Evolutionary conservation across 2,888 invertebrate species (phyloP).

Genomic region (Cyaniris semiargus): DNA sequence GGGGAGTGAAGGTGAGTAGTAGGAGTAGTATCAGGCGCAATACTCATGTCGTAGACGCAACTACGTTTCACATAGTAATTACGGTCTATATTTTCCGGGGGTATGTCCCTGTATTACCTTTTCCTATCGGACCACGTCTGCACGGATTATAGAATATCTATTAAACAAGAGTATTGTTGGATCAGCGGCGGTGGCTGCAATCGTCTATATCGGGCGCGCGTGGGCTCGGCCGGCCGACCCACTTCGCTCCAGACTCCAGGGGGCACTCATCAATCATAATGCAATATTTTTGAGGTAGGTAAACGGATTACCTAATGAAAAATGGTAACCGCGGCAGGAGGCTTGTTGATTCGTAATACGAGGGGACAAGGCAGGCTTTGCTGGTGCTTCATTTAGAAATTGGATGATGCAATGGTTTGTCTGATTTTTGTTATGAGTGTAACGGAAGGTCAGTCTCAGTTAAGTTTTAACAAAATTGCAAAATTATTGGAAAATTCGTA

Average conservation of each 20-base stretch:
- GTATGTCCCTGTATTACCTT: not conserved
- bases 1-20: too few relatives aligned
- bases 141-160: not conserved
- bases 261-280: slow-evolving; percentile 7
- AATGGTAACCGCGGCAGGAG: too few relatives aligned
- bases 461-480: too few relatives aligned
- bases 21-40: too few relatives aligned
- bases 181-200: slow-evolving; percentile 1
- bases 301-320: not conserved
- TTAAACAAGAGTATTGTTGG: not conserved
- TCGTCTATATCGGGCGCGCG: slow-evolving; percentile 1
- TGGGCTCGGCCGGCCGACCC: not conserved
- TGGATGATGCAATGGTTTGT: not conserved
- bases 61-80: too few relatives aligned
- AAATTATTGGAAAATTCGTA: not conserved
- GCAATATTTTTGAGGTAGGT: not conserved
- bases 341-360: too few relatives aligned
- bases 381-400: too few relatives aligned
- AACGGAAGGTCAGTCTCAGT: too few relatives aligned
- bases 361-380: too few relatives aligned
- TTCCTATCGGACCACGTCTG: not conserved
- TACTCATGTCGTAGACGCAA: too few relatives aligned
- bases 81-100: not conserved
- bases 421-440: not conserved
- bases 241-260: slow-evolving; percentile 11